Conservation (phyloP, 2,888 invertebrate genomes). For the Melieria omissa region DNA sequence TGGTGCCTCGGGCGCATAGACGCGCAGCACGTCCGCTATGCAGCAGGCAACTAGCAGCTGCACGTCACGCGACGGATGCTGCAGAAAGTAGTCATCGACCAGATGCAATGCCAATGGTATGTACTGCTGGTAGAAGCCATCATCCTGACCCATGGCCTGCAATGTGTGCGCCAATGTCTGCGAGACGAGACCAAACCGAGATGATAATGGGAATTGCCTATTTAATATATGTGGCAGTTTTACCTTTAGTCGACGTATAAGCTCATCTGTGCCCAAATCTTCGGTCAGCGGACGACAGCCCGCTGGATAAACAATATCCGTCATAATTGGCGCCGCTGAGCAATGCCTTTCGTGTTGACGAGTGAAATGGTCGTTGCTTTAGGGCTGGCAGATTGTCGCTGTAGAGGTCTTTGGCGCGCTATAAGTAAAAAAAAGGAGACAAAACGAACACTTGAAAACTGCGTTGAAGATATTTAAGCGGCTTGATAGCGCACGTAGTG, state of each 20-base stretch:
- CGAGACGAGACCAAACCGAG: constrained; percentile 1
- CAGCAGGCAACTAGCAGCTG: constrained; percentile 96
- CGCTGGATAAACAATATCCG: constrained; percentile 92
- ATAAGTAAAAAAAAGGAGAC: too few species aligned
- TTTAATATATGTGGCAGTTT: constrained; percentile 1
- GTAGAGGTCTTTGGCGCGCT: too few species aligned
- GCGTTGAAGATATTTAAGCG: too few species aligned
- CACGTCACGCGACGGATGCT: constrained; percentile 91
- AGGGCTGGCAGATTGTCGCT: not conserved
- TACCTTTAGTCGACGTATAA: constrained; percentile 94
- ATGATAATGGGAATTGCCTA: not conserved
- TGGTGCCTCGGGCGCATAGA: constrained; percentile 97
- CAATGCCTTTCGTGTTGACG: not conserved
- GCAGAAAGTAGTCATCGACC: constrained; percentile 91
- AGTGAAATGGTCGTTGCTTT: not conserved
- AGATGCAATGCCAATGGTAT: constrained; percentile 92
- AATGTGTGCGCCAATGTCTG: constrained; percentile 91
- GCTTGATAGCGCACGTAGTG: too few species aligned
- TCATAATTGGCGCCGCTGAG: constrained; percentile 68
- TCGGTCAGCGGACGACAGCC: constrained; percentile 95
- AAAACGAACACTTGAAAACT: too few species aligned
- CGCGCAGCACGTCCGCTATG: constrained; percentile 94
- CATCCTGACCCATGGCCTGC: constrained; percentile 97
- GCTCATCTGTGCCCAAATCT: constrained; percentile 94
- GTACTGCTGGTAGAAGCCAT: constrained; percentile 91